Evolutionary conservation across 2,797 vertebrate genomes (phyloP).

Genomic region (Pseudochromis fuscus): DNA sequence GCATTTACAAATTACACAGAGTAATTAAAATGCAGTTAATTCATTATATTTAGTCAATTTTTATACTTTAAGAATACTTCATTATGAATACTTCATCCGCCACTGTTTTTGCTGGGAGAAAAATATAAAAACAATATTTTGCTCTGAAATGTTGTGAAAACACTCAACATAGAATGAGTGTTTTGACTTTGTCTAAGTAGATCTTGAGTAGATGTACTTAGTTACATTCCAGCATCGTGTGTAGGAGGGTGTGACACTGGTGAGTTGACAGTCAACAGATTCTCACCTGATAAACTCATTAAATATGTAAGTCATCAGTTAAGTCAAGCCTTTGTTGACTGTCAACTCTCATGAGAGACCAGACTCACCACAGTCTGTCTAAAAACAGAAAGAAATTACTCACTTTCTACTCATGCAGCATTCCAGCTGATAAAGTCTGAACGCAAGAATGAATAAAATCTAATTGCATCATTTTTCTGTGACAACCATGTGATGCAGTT

Average conservation of each 20-base stretch:
- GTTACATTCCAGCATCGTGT: neutral
- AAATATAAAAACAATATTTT: too few relatives aligned
- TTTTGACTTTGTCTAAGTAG: neutral
- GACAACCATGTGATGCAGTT: slow-evolving; percentile 26
- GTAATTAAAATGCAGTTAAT: too few relatives aligned
- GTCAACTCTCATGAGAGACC: neutral
- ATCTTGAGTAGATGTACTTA: neutral
- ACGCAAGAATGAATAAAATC: neutral
- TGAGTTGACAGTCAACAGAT: slow-evolving; percentile 12
- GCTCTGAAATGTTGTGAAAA: neutral
- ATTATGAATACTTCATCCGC: too few relatives aligned
- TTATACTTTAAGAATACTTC: too few relatives aligned
- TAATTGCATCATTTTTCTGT: slow-evolving; percentile 12
- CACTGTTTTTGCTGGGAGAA: too few relatives aligned
- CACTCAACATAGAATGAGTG: neutral
- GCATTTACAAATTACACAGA: too few relatives aligned
- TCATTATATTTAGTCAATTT: too few relatives aligned
- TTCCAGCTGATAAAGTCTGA: slow-evolving; percentile 7
- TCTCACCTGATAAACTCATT: neutral
- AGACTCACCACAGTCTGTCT: neutral
- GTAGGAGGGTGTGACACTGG: neutral
- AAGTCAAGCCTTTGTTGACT: slow-evolving; percentile 2
- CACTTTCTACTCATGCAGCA: neutral
- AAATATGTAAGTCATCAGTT: slow-evolving; percentile 4
- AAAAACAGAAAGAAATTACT: neutral